A percentile compares a stretch with the other conserved stretches of the same genome.
These are phyloP conservation scores for Rhadina sibilatrix DNA, from an alignment of 2,113 vertebrate genomes.

Conservation along the genomic window DNA sequence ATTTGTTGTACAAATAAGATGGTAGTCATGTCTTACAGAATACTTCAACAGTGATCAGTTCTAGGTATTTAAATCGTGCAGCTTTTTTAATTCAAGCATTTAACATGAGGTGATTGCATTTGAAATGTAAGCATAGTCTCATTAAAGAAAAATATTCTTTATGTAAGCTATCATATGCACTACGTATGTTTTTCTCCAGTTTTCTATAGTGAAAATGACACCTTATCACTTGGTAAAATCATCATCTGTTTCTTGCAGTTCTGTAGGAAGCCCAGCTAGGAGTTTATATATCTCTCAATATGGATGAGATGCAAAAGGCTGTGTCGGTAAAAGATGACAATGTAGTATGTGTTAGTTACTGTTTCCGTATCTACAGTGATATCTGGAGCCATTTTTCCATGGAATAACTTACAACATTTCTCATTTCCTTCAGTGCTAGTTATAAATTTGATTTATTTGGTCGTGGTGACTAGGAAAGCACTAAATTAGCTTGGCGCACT, in stretches of 20 bases:
- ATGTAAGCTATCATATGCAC: not conserved
- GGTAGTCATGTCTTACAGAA: not conserved
- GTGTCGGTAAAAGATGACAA: not conserved
- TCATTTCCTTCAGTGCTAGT: not conserved
- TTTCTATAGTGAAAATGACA: not conserved
- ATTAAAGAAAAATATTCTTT: not conserved
- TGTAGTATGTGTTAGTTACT: not conserved
- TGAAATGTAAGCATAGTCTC: not conserved
- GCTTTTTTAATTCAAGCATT: not conserved
- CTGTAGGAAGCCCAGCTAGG: not conserved
- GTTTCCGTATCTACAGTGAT: not conserved
- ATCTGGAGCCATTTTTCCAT: not conserved
- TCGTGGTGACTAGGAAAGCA: not conserved
- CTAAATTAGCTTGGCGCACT: slow-evolving; percentile 5
- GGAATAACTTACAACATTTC: not conserved
- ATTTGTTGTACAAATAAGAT: not conserved
- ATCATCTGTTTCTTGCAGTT: not conserved
- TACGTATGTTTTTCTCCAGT: not conserved
- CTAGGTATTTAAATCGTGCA: not conserved
- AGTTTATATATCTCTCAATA: not conserved
- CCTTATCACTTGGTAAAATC: not conserved
- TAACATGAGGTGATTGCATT: not conserved
- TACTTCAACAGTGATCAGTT: not conserved
- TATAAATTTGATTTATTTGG: slow-evolving; percentile 37
- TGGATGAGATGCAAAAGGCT: not conserved